Percentiles rank a stretch among this genome's conserved stretches.
phyloP scores from a whole-genome alignment of 1,140 invertebrate genomes.

The Aethina tumida region DNA sequence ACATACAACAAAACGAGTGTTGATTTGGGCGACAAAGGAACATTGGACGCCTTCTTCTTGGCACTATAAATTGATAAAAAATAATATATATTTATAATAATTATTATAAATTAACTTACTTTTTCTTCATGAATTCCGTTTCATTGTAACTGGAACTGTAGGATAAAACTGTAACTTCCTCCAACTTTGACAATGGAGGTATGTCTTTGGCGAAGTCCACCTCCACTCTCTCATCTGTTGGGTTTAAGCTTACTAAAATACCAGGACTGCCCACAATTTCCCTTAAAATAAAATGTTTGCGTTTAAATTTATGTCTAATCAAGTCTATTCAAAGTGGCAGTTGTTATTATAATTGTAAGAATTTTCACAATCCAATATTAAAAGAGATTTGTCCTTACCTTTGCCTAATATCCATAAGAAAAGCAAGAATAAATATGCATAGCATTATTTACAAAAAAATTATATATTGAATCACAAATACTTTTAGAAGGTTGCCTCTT shows the following conservation, averaged over 20 bases:
- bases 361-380: background rate
- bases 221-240: constrained; percentile 34
- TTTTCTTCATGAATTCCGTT: constrained; percentile 25
- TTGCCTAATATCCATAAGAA: constrained; percentile 6
- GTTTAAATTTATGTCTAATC: background rate
- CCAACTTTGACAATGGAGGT: constrained; percentile 34
- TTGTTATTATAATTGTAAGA: too few species aligned
- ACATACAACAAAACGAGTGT: constrained; percentile 41
- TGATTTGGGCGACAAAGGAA: constrained; percentile 36
- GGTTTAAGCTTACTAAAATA: constrained; percentile 54
- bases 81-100: constrained; percentile 14
- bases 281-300: constrained; percentile 34
- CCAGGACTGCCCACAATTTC: constrained; percentile 59
- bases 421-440: constrained; percentile 8
- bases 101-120: constrained; percentile 33
- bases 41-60: constrained; percentile 26
- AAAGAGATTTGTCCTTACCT: constrained; percentile 9
- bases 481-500: too few species aligned
- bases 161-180: constrained; percentile 46
- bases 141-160: constrained; percentile 44
- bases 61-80: constrained; percentile 23
- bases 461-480: background rate
- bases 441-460: constrained; percentile 5
- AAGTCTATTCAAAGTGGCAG: too few species aligned
- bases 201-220: constrained; percentile 40